phyloP scores from a whole-genome alignment of 2,888 invertebrate species.

The Epistrophella euchroma region DNA sequence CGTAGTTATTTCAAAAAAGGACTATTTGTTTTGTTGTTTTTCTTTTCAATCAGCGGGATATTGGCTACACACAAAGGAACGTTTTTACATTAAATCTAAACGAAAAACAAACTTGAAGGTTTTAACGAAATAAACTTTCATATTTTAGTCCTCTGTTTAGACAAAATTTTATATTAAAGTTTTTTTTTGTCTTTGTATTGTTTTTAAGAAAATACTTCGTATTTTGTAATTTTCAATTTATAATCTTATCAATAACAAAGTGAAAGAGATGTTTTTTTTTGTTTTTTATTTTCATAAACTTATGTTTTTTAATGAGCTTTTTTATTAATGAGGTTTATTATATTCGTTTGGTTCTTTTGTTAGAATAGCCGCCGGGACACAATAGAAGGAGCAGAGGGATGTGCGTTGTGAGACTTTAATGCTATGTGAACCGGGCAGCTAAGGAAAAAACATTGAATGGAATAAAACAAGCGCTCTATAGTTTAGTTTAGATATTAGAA shows the following conservation, averaged over 20 bases:
- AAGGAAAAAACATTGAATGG: no score
- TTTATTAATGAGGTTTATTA: no score
- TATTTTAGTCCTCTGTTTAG: not conserved
- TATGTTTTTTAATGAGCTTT: not conserved
- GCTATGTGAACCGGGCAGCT: no score
- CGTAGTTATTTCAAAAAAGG: slow-evolving; percentile 65
- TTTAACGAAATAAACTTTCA: no score
- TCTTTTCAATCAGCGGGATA: slow-evolving; percentile 23
- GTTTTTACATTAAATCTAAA: slow-evolving; percentile 64
- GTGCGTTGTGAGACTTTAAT: no score
- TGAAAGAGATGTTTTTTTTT: not conserved
- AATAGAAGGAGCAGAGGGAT: no score
- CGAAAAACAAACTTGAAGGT: slow-evolving; percentile 57
- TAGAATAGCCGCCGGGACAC: no score
- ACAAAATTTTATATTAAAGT: not conserved
- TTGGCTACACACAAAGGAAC: slow-evolving; percentile 28
- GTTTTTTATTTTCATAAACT: no score
- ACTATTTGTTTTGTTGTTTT: slow-evolving; percentile 43
- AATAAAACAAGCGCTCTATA: no score
- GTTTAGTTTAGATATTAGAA: no score
- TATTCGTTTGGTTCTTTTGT: no score
- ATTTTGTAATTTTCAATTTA: slow-evolving; percentile 48
- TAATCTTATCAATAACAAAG: slow-evolving; percentile 30
- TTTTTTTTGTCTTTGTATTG: not conserved
- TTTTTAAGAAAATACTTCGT: slow-evolving; percentile 4